Percentiles rank a stretch among this genome's conserved stretches.
Evolutionary conservation across 1,140 invertebrate genomes (phyloP).

Genomic region (Psix sp.): DNA sequence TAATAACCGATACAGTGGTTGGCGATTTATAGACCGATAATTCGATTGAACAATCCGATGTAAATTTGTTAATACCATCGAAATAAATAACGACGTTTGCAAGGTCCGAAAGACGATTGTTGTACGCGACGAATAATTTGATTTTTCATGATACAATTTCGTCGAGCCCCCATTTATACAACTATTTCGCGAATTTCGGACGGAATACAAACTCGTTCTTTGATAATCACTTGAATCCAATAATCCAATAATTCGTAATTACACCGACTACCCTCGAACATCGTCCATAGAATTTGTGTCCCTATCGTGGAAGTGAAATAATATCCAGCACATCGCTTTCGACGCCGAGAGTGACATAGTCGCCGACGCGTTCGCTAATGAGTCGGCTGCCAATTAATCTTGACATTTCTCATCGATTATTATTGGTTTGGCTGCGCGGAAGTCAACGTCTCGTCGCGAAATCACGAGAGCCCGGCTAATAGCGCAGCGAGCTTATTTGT

Average conservation of each 20-base stretch:
- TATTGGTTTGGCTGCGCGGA: slow-evolving; percentile 54
- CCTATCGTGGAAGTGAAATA: slow-evolving; percentile 55
- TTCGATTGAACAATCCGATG: slow-evolving; percentile 10
- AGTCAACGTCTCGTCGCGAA: slow-evolving; percentile 49
- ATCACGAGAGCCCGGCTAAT: slow-evolving; percentile 54
- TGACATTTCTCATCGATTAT: slow-evolving; percentile 62
- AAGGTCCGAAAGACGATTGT: neutral
- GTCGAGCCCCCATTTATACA: slow-evolving; percentile 33
- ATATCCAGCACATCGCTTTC: slow-evolving; percentile 60
- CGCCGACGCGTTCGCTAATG: slow-evolving; percentile 60
- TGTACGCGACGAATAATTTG: neutral
- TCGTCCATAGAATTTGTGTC: slow-evolving; percentile 49
- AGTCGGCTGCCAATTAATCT: slow-evolving; percentile 65
- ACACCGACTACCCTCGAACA: slow-evolving; percentile 49
- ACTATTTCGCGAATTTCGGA: slow-evolving; percentile 10
- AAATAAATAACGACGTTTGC: neutral
- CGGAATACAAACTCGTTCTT: slow-evolving; percentile 48
- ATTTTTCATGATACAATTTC: slow-evolving; percentile 36
- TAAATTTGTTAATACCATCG: neutral
- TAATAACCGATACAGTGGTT: slow-evolving; percentile 27
- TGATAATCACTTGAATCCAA: slow-evolving; percentile 55
- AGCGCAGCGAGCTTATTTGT: slow-evolving; percentile 56
- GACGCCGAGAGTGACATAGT: slow-evolving; percentile 54
- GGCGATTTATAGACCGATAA: slow-evolving; percentile 3
- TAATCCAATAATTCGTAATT: slow-evolving; percentile 60